Conservation (phyloP, 2,888 invertebrate genomes). For the Caenorhabditis sinica region DNA sequence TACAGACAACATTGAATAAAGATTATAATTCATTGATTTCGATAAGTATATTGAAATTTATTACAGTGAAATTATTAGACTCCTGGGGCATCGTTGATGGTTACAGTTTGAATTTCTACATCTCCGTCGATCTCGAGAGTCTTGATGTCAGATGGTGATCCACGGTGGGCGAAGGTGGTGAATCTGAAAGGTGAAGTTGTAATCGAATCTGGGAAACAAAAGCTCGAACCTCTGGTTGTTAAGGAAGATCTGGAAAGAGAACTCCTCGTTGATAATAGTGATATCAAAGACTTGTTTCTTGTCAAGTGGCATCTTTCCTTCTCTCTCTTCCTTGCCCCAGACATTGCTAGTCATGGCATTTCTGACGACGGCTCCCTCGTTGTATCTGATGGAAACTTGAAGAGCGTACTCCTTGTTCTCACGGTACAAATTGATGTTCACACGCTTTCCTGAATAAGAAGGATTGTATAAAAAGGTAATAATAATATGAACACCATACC, state of each 20-base stretch:
- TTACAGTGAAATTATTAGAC: slow-evolving; percentile 49
- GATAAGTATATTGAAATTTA: not conserved
- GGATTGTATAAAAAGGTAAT: not conserved
- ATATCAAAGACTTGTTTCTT: slow-evolving; percentile 82
- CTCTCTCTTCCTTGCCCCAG: slow-evolving; percentile 83
- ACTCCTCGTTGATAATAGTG: slow-evolving; percentile 83
- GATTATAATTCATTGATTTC: not conserved
- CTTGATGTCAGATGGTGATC: slow-evolving; percentile 80
- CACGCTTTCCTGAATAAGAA: slow-evolving; percentile 77
- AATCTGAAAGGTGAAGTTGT: slow-evolving; percentile 48
- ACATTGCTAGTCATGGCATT: slow-evolving; percentile 80
- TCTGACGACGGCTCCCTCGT: slow-evolving; percentile 82
- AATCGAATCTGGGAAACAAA: not conserved
- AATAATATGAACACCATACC: slow-evolving; percentile 55
- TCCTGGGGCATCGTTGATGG: slow-evolving; percentile 81
- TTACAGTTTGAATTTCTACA: slow-evolving; percentile 80
- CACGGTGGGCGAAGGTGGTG: slow-evolving; percentile 81
- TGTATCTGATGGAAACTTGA: slow-evolving; percentile 82
- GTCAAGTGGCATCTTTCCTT: slow-evolving; percentile 80
- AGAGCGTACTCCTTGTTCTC: slow-evolving; percentile 81
- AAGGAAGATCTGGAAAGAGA: slow-evolving; percentile 81
- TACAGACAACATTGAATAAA: not conserved
- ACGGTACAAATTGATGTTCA: slow-evolving; percentile 82
- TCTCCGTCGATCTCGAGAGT: slow-evolving; percentile 79
- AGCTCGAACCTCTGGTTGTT: slow-evolving; percentile 75